These are phyloP conservation scores for Neolamprologus variostigma DNA, from an alignment of 2,113 vertebrate species.

Conservation along the genomic window DNA sequence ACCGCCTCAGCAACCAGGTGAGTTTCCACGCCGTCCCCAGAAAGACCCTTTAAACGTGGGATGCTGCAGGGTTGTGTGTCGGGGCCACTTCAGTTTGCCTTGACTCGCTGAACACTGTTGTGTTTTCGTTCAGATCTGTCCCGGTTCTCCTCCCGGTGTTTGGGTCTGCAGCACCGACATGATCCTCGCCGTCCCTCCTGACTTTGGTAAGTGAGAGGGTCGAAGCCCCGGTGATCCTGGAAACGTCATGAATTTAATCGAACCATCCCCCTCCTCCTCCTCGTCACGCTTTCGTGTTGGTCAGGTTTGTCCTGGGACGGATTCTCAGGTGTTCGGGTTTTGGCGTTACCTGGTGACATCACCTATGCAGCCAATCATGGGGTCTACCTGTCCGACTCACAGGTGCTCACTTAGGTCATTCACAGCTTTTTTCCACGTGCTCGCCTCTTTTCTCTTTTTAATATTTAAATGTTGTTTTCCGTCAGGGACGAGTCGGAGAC, in stretches of 20 bases:
- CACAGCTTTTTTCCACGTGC: background rate
- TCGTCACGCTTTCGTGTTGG: background rate
- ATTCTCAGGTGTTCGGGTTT: constrained; percentile 80
- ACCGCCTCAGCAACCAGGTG: constrained; percentile 75
- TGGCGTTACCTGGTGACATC: constrained; percentile 78
- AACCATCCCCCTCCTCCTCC: background rate
- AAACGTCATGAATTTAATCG: fast-evolving
- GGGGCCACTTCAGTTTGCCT: background rate
- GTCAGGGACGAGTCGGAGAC: constrained; percentile 76
- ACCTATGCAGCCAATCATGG: constrained; percentile 82
- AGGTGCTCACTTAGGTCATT: constrained; percentile 53
- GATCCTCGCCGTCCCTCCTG: constrained; percentile 75
- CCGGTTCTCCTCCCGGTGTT: constrained; percentile 83
- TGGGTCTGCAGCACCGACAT: constrained; percentile 97
- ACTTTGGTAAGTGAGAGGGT: constrained; percentile 67
- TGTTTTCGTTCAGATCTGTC: constrained; percentile 73
- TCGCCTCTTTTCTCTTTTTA: background rate
- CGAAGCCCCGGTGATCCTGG: background rate
- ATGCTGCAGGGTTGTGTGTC: background rate
- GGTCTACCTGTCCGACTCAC: constrained; percentile 75
- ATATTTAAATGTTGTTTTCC: background rate
- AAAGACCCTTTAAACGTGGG: background rate
- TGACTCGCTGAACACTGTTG: background rate
- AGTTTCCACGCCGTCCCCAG: background rate
- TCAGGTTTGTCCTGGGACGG: constrained; percentile 79